A percentile compares a stretch with the other conserved stretches of the same genome.
These are phyloP conservation scores for Drosophila orena DNA, from an alignment of 1,140 invertebrate genomes.

Conservation along the genomic window DNA sequence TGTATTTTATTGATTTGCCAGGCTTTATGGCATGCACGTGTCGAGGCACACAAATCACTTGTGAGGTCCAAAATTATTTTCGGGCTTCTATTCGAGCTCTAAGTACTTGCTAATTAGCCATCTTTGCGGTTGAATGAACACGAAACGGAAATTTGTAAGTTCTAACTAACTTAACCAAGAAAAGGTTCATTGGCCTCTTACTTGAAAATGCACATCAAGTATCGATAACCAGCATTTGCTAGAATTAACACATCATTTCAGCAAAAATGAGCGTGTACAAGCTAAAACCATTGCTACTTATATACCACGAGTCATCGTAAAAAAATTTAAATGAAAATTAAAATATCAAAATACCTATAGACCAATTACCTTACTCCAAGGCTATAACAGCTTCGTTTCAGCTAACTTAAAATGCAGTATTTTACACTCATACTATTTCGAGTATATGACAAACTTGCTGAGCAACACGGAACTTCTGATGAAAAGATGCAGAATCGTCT, in stretches of 20 bases:
- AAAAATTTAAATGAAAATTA: too few relatives aligned
- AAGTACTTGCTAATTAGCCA: conserved; percentile 40
- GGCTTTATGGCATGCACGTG: conserved; percentile 74
- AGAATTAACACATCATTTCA: too few relatives aligned
- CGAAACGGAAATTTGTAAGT: conserved; percentile 51
- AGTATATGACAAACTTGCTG: not conserved
- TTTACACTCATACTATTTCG: too few relatives aligned
- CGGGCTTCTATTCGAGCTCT: conserved; percentile 32
- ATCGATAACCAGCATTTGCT: too few relatives aligned
- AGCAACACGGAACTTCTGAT: conserved; percentile 7
- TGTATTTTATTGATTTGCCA: conserved; percentile 74
- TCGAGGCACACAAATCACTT: conserved; percentile 57
- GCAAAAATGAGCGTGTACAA: too few relatives aligned
- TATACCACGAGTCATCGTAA: too few relatives aligned
- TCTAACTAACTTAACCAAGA: conserved; percentile 20
- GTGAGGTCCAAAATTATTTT: conserved; percentile 46
- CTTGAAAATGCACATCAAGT: not conserved
- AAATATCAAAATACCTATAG: too few relatives aligned
- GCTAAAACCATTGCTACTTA: too few relatives aligned
- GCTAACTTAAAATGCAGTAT: too few relatives aligned
- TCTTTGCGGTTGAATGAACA: conserved; percentile 37
- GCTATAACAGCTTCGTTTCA: too few relatives aligned
- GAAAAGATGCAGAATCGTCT: conserved; percentile 49
- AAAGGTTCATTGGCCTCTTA: conserved; percentile 51
- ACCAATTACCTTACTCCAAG: too few relatives aligned